phyloP scores from a whole-genome alignment of 2,113 vertebrate genomes.

The Tenebrosternarchus preto region DNA sequence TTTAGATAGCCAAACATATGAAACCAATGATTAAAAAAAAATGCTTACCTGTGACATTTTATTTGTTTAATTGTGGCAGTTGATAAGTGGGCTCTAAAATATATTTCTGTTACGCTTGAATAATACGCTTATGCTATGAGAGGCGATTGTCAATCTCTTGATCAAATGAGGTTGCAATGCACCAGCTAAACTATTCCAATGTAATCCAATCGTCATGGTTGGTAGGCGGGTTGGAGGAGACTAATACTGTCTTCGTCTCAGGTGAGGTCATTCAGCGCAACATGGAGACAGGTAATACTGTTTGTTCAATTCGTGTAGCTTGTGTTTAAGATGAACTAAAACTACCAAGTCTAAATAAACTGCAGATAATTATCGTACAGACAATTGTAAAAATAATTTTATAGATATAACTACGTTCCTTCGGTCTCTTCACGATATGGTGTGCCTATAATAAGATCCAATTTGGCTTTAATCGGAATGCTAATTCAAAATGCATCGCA shows the following conservation, averaged over 20 bases:
- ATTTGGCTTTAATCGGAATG: background rate
- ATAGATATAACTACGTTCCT: background rate
- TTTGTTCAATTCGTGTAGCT: constrained; percentile 40
- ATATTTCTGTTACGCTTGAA: constrained; percentile 5
- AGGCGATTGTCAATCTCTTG: constrained; percentile 59
- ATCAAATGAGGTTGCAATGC: constrained; percentile 58
- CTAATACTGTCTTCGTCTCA: constrained; percentile 47
- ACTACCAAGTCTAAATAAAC: background rate
- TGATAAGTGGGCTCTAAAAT: constrained; percentile 7
- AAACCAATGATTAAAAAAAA: too few species aligned
- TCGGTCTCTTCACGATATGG: background rate
- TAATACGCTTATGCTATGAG: constrained; percentile 61
- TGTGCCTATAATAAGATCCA: background rate
- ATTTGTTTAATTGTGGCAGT: background rate
- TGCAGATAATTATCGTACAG: background rate
- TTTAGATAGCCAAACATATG: background rate
- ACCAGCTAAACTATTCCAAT: constrained; percentile 32
- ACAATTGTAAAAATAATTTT: background rate
- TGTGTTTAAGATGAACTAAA: background rate
- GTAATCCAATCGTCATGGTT: constrained; percentile 59
- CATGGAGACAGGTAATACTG: constrained; percentile 67
- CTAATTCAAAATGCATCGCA: background rate
- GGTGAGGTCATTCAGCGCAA: constrained; percentile 58
- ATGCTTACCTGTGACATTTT: background rate
- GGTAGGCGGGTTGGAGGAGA: constrained; percentile 48